Conservation (phyloP, 2,113 vertebrate species). For the Sprattus sprattus region DNA sequence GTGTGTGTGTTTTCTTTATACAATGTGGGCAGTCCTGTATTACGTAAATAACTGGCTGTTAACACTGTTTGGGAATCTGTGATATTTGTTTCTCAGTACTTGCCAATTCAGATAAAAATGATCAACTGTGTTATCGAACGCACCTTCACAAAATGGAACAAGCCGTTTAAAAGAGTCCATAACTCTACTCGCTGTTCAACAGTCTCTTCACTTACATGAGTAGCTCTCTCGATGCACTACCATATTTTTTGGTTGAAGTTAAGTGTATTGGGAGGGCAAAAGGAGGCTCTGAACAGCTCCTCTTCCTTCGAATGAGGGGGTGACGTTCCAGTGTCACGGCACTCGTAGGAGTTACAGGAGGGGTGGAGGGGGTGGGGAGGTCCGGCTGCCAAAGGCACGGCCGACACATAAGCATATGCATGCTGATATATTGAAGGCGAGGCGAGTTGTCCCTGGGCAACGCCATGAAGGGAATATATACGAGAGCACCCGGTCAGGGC, state of each 20-base stretch:
- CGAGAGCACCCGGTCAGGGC: slow-evolving; percentile 52
- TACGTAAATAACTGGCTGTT: not conserved
- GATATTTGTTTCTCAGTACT: not conserved
- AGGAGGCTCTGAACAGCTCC: not conserved
- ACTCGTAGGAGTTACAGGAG: not conserved
- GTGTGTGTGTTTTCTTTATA: not conserved
- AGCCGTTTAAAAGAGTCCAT: not conserved
- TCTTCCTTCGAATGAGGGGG: slow-evolving; percentile 53
- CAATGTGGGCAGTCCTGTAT: not conserved
- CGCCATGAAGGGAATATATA: slow-evolving; percentile 55
- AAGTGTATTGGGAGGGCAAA: slow-evolving; percentile 1
- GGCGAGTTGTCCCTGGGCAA: slow-evolving; percentile 68
- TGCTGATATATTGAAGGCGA: slow-evolving; percentile 68
- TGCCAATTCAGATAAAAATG: not conserved
- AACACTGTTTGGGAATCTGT: not conserved
- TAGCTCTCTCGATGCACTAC: not conserved
- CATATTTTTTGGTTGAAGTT: not conserved
- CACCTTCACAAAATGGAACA: not conserved
- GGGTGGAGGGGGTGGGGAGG: slow-evolving; percentile 19
- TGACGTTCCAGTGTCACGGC: slow-evolving; percentile 68
- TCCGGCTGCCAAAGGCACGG: slow-evolving; percentile 61
- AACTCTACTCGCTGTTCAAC: not conserved
- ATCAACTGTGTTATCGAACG: not conserved
- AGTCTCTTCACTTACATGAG: not conserved
- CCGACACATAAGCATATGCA: slow-evolving; percentile 68